Conservation (phyloP, 92 coral and sea anemone genomes). For the Nematostella vectensis region DNA sequence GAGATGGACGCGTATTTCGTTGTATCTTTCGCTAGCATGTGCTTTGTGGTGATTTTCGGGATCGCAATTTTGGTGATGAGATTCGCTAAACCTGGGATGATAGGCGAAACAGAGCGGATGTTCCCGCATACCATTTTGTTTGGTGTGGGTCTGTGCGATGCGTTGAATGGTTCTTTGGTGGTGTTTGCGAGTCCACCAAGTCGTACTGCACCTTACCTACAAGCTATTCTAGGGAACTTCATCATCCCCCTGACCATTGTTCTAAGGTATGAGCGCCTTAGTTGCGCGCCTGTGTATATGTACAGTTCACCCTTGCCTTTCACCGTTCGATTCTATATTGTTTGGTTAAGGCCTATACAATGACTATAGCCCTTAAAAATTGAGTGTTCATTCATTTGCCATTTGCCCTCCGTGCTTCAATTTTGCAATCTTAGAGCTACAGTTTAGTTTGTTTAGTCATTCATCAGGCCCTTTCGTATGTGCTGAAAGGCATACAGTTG, state of each 20-base stretch:
- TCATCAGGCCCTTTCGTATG: too few species aligned
- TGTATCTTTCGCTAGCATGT: conserved; percentile 45
- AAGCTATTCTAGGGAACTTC: conserved; percentile 75
- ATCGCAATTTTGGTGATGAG: conserved; percentile 16
- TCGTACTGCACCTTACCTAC: conserved; percentile 86
- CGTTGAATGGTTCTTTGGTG: conserved; percentile 53
- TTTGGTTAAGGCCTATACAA: too few species aligned
- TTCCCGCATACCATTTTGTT: conserved; percentile 56
- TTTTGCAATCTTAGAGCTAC: too few species aligned
- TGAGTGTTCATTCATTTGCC: too few species aligned
- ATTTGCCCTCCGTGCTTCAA: too few species aligned
- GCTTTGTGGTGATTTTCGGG: conserved; percentile 69
- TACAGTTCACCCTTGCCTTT: too few species aligned
- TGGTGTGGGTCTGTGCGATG: conserved; percentile 62
- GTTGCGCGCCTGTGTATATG: too few species aligned
- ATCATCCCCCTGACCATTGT: conserved; percentile 59
- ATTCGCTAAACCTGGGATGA: conserved; percentile 26
- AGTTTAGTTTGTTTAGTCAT: too few species aligned
- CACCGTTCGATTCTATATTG: too few species aligned
- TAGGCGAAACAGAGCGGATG: conserved; percentile 55
- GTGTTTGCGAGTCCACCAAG: conserved; percentile 71
- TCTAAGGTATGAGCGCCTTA: conserved; percentile 70
- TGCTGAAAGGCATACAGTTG: too few species aligned
- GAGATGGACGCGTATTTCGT: conserved; percentile 70
- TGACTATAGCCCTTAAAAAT: too few species aligned